phyloP scores from a whole-genome alignment of 2,888 invertebrate genomes.

The Eupithecia vulgata region DNA sequence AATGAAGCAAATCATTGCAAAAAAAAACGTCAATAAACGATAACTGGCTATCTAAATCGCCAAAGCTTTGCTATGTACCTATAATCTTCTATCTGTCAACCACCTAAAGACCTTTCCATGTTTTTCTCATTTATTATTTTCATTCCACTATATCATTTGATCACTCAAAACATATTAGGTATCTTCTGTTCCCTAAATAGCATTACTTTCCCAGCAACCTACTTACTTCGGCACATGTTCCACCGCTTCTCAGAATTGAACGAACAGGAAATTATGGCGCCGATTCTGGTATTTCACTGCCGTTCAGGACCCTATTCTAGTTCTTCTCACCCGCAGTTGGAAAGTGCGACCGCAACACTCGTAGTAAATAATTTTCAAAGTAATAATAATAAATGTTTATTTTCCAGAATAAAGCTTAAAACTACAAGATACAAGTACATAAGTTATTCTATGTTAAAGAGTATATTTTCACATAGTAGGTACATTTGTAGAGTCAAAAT shows the following conservation, averaged over 20 bases:
- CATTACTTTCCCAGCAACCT: constrained; percentile 3
- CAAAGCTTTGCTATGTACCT: background rate
- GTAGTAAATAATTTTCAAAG: too few species aligned
- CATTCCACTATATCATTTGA: background rate
- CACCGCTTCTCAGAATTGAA: constrained; percentile 21
- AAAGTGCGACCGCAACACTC: too few species aligned
- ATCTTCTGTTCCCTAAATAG: background rate
- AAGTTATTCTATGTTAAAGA: too few species aligned
- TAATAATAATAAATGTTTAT: too few species aligned
- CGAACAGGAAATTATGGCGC: constrained; percentile 55
- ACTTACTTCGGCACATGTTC: constrained; percentile 2
- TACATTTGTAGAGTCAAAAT: too few species aligned
- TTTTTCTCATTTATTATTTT: background rate
- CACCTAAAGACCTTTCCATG: background rate
- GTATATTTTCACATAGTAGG: too few species aligned
- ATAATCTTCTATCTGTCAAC: background rate
- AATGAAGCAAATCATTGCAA: background rate
- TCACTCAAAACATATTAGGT: background rate
- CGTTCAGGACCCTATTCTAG: background rate
- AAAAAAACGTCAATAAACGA: background rate
- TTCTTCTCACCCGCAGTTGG: background rate
- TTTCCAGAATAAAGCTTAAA: too few species aligned
- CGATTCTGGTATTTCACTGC: constrained; percentile 28
- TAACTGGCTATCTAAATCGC: background rate
- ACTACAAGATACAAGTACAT: too few species aligned